Percentiles rank a stretch among this genome's conserved stretches.
Conservation (phyloP, 2,888 invertebrate species). For the Ectobius pallidus region DNA sequence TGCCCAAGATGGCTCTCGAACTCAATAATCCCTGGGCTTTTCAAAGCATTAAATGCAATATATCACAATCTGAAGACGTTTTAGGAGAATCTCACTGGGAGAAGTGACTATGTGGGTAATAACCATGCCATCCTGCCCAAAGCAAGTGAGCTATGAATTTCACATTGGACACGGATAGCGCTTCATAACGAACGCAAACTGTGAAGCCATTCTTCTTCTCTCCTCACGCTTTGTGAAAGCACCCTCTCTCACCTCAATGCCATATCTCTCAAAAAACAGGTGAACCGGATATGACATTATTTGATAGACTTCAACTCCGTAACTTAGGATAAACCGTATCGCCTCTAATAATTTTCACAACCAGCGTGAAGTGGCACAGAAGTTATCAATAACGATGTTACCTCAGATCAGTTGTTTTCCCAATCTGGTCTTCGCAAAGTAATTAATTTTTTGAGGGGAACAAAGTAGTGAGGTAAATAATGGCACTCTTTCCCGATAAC, state of each 20-base stretch:
- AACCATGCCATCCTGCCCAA: neutral
- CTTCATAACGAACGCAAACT: slow-evolving; percentile 6
- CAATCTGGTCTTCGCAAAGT: no score
- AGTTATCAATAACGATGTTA: no score
- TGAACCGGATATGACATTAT: slow-evolving; percentile 10
- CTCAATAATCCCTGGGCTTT: no score
- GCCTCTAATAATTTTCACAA: neutral
- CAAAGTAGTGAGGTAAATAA: no score
- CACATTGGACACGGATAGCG: slow-evolving; percentile 7
- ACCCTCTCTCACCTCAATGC: neutral
- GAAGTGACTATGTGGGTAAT: no score
- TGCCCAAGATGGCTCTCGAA: no score
- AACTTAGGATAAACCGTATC: neutral
- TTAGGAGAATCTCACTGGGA: no score
- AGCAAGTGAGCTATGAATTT: slow-evolving; percentile 16
- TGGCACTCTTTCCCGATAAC: no score
- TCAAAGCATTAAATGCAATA: no score
- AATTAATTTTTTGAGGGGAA: no score
- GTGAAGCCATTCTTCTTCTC: slow-evolving; percentile 13
- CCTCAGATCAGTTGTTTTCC: no score
- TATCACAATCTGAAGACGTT: no score
- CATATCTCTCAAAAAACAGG: neutral
- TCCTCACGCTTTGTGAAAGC: neutral
- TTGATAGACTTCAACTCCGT: neutral
- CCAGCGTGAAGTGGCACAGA: neutral